Base-by-base conservation (phyloP, 2,888 invertebrate species). In the Bombylius discolor region DNA sequence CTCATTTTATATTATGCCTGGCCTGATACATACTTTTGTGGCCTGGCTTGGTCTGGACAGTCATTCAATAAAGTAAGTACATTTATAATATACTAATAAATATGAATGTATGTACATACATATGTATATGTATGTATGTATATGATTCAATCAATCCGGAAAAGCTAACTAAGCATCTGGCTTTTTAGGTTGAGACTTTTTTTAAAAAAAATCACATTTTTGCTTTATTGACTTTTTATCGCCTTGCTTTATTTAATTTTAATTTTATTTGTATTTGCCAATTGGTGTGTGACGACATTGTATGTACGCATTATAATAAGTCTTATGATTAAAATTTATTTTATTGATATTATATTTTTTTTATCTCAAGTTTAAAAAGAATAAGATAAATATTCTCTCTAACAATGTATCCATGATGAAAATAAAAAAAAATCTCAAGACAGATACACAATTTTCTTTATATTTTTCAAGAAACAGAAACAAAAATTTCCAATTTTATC, bases 1-100 rank as follows among this genome's bases (percentile, higher is more conserved):
- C 56, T 56, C 50, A 56, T 53, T 56, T 56, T 53, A 53, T 53
- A 50, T 50, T 23, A 23, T 23, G 23, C 23, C 23, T 23, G 23
- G 23, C 23, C 23, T 23, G 23, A 23, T 23, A 23, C 23, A 23
- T 23, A 23, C 23, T 23, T 23, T 23, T 23, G 23, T 49, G 45
- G 52, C 49, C 52, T 36, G 34, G 34, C 12, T 11, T 42, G 39
- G 39, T 11, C 39, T 42, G 39, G 39, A 42, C 39, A 42, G 12
- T 42, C 39, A 36, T 9, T 23, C 23, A 23, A 23, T 23, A 23
- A 23, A 23, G 23, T 23, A 23, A 23, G 23, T 23, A 23, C 23
- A 23, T 23, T 23, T 23, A 23, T 23, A 23, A 3, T 23, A 23
- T 23, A 23, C 23, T 23, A 23, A 42, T 11, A 42, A 42, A 36